These are phyloP conservation scores for Acanthoscelides obtectus DNA, from an alignment of 2,888 invertebrate genomes.

Conservation along the genomic window DNA sequence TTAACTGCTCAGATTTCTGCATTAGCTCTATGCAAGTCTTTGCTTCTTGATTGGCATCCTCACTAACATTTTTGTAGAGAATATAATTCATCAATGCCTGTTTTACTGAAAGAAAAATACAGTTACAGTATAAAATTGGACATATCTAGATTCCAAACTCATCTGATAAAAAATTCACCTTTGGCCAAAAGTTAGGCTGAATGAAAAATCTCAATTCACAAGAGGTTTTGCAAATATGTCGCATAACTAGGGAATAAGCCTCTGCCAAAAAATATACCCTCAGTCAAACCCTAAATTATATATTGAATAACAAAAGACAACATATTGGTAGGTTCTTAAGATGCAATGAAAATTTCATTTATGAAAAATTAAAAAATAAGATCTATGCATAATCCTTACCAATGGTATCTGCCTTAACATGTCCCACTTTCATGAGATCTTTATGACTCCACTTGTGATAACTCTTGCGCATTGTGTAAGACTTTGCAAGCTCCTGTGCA, in stretches of 20 bases:
- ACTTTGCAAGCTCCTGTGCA: conserved; percentile 58
- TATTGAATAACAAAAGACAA: too few species aligned
- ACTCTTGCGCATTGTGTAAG: conserved; percentile 58
- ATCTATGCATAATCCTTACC: conserved; percentile 43
- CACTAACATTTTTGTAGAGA: conserved; percentile 52
- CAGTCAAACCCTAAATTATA: too few species aligned
- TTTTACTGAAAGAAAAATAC: conserved; percentile 25
- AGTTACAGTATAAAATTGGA: too few species aligned
- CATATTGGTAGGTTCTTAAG: too few species aligned
- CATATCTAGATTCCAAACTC: too few species aligned
- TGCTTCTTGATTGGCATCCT: conserved; percentile 33
- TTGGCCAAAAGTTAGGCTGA: too few species aligned
- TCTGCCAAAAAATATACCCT: too few species aligned
- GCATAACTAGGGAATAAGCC: too few species aligned
- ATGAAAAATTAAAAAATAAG: conserved; percentile 3
- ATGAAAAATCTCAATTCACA: too few species aligned
- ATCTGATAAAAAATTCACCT: too few species aligned
- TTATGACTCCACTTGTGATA: conserved; percentile 68
- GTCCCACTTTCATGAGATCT: conserved; percentile 63
- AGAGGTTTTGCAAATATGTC: too few species aligned
- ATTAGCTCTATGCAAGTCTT: conserved; percentile 49
- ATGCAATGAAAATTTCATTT: neutral
- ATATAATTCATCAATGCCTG: conserved; percentile 47
- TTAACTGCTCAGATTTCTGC: conserved; percentile 50
- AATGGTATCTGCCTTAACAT: conserved; percentile 50